phyloP scores from a whole-genome alignment of 2,888 invertebrate species.

The Apamea crenata region DNA sequence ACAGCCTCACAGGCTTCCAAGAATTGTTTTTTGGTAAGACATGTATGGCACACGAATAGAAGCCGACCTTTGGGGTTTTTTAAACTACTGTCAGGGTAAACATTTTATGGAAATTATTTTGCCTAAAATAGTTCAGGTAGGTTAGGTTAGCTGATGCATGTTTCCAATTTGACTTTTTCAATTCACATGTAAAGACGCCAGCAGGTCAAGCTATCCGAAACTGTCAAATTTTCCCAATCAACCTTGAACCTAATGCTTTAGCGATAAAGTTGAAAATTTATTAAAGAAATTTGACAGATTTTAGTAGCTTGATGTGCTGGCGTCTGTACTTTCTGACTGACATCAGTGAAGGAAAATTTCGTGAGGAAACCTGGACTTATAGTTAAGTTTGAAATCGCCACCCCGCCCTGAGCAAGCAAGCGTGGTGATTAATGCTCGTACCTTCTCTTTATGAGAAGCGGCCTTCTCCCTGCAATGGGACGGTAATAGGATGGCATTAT shows the following conservation, averaged over 20 bases:
- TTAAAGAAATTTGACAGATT: too few species aligned
- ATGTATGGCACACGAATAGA: not conserved
- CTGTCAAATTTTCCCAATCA: too few species aligned
- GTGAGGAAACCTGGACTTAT: not conserved
- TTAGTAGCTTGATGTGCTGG: too few species aligned
- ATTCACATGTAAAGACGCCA: not conserved
- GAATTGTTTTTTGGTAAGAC: not conserved
- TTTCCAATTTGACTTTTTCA: not conserved
- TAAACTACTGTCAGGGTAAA: not conserved
- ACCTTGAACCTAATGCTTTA: too few species aligned
- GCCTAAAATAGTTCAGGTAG: not conserved
- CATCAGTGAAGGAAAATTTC: not conserved
- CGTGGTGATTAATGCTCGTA: not conserved
- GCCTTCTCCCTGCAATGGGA: not conserved
- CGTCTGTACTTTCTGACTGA: not conserved
- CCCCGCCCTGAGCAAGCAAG: not conserved
- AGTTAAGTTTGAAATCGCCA: not conserved
- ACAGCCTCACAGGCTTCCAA: slow-evolving; percentile 2
- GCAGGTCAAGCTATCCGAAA: too few species aligned
- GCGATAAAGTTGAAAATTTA: too few species aligned
- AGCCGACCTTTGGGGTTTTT: not conserved
- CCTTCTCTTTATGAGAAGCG: not conserved
- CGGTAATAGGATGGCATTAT: not conserved
- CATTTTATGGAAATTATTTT: not conserved
- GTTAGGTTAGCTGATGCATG: not conserved